phyloP scores from a whole-genome alignment of 2,797 vertebrate genomes.

The Pipistrellus kuhlii region DNA sequence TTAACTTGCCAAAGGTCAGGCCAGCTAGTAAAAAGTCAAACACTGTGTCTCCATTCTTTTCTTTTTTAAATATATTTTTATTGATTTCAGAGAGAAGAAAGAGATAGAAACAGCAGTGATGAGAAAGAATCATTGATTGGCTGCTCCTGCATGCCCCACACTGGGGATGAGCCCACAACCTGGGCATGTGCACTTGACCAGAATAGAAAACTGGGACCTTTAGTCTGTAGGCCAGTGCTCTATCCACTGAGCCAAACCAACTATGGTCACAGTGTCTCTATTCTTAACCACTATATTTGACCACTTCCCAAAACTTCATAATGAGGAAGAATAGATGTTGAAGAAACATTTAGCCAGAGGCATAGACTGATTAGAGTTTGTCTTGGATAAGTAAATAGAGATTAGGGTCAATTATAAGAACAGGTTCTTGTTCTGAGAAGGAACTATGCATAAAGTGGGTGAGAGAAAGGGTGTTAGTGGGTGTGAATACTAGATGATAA shows the following conservation, averaged over 20 bases:
- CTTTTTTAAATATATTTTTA: no score
- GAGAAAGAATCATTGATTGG: no score
- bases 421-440: not conserved
- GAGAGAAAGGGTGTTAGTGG: not conserved
- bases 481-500: not conserved
- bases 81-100: no score
- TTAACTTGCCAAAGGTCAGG: not conserved
- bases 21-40: conserved; percentile 4
- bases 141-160: no score
- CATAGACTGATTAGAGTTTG: conserved; percentile 13
- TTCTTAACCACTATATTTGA: not conserved
- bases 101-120: no score
- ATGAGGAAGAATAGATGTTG: conserved; percentile 12
- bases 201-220: no score
- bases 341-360: conserved; percentile 26
- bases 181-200: no score
- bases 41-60: not conserved
- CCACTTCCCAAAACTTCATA: not conserved
- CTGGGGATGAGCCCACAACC: no score
- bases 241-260: no score
- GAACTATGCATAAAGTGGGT: not conserved
- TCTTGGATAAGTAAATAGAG: not conserved
- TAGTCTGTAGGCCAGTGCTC: no score
- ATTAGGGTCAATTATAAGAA: not conserved
- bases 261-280: not conserved